Percentiles rank a stretch among this genome's conserved stretches.
phyloP scores from a whole-genome alignment of 35 echinoderm and acorn worm genomes.

The Diadema setosum region DNA sequence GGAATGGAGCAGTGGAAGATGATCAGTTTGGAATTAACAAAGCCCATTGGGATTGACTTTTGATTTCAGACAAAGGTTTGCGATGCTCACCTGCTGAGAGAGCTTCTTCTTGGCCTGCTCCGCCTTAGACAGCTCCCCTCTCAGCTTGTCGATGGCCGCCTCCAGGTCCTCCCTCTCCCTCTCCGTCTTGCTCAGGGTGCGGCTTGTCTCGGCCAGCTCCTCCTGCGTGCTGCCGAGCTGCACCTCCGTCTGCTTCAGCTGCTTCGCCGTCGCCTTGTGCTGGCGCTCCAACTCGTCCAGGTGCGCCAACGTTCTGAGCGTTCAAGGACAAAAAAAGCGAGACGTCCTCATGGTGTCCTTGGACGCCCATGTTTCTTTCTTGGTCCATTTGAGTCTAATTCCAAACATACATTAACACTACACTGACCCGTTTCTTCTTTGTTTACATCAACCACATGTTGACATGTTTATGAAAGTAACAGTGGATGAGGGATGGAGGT shows the following conservation, averaged over 20 bases:
- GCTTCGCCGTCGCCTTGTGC: background rate
- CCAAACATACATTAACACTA: no score
- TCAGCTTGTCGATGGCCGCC: constrained; percentile 25
- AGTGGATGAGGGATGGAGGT: no score
- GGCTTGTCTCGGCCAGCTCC: background rate
- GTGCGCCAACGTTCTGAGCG: background rate
- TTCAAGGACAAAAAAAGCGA: no score
- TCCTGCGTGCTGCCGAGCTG: background rate
- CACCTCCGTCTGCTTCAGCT: background rate
- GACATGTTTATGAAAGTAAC: no score
- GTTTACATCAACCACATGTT: no score
- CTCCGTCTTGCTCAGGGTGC: constrained; percentile 23
- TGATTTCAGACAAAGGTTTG: no score
- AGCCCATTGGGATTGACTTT: no score
- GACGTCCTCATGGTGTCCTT: no score
- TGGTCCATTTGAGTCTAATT: no score
- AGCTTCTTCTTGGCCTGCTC: constrained; percentile 35
- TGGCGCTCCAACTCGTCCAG: background rate
- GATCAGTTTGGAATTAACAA: no score
- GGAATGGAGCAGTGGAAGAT: background rate
- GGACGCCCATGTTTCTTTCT: no score
- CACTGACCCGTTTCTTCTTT: no score
- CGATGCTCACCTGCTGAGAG: constrained; percentile 10
- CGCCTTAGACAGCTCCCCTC: constrained; percentile 12
- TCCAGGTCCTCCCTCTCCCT: constrained; percentile 38